A percentile compares a stretch with the other conserved stretches of the same genome.
These are phyloP conservation scores for Sarcophaga peregrina DNA, from an alignment of 1,140 invertebrate genomes.

Conservation along the genomic window DNA sequence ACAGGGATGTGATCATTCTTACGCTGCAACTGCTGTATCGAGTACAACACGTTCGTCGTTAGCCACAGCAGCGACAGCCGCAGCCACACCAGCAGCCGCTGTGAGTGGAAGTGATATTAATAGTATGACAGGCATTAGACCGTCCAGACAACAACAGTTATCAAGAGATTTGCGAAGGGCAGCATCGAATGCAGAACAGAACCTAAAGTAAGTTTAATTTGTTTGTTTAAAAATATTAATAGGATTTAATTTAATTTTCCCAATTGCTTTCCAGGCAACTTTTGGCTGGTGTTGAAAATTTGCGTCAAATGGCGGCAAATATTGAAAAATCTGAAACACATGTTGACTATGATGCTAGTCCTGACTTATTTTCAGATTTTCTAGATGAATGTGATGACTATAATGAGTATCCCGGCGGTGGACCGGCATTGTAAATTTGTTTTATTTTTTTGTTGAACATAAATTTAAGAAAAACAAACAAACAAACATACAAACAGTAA, in stretches of 20 bases:
- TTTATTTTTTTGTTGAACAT: constrained; percentile 4
- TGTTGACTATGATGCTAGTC: constrained; percentile 53
- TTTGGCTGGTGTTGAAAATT: constrained; percentile 74
- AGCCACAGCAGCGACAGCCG: constrained; percentile 44
- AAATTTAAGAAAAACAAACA: constrained; percentile 18
- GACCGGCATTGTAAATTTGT: constrained; percentile 48
- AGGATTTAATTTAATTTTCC: background rate
- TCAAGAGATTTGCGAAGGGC: constrained; percentile 71
- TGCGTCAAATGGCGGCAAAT: constrained; percentile 69
- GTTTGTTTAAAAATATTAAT: background rate
- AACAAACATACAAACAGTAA: background rate
- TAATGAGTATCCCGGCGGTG: constrained; percentile 44
- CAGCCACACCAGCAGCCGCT: constrained; percentile 65
- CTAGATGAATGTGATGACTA: constrained; percentile 44
- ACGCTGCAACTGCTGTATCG: constrained; percentile 47
- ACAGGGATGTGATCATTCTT: constrained; percentile 51
- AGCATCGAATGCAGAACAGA: constrained; percentile 74
- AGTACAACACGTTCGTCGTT: constrained; percentile 42
- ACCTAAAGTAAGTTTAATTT: constrained; percentile 70
- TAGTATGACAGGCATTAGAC: constrained; percentile 30
- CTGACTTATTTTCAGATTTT: constrained; percentile 58
- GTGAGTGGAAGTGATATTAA: constrained; percentile 62
- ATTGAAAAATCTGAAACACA: constrained; percentile 52
- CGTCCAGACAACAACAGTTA: constrained; percentile 59
- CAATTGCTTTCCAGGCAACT: constrained; percentile 69